Evolutionary conservation across 2,113 vertebrate genomes (phyloP).

Genomic region (Ibidorhyncha struthersii): DNA sequence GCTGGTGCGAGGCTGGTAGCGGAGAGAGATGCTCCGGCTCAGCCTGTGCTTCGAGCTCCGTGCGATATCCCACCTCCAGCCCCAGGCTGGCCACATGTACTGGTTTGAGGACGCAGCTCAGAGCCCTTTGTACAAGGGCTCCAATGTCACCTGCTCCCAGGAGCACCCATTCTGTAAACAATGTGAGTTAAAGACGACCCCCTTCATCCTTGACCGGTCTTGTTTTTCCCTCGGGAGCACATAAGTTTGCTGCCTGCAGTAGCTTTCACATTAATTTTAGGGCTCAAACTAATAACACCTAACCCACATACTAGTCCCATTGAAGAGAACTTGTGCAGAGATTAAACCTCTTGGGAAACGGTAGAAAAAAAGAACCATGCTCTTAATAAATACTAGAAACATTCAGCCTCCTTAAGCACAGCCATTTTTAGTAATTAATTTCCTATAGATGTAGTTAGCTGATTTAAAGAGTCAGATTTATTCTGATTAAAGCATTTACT

Average conservation of each 20-base stretch:
- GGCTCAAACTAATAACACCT: neutral
- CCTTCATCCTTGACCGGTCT: neutral
- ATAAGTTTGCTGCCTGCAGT: neutral
- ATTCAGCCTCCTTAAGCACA: neutral
- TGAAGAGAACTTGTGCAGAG: neutral
- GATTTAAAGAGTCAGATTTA: slow-evolving; percentile 56
- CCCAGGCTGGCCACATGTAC: neutral
- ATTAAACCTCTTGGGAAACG: neutral
- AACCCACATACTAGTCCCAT: neutral
- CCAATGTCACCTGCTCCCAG: neutral
- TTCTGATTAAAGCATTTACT: slow-evolving; percentile 52
- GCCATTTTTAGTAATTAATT: slow-evolving; percentile 21
- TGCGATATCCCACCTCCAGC: neutral
- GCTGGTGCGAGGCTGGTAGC: neutral
- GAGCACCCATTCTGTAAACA: neutral
- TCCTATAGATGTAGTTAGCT: slow-evolving; percentile 2
- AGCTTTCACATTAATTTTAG: neutral
- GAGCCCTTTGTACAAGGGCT: neutral
- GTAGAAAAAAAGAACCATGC: neutral
- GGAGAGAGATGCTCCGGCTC: neutral
- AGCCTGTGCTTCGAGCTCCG: fast-evolving
- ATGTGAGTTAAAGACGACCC: neutral
- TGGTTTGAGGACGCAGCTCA: neutral
- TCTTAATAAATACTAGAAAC: slow-evolving; percentile 14
- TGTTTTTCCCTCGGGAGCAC: neutral